Evolutionary conservation across 2,113 vertebrate species (phyloP).

Genomic region (Perognathus longimembris): DNA sequence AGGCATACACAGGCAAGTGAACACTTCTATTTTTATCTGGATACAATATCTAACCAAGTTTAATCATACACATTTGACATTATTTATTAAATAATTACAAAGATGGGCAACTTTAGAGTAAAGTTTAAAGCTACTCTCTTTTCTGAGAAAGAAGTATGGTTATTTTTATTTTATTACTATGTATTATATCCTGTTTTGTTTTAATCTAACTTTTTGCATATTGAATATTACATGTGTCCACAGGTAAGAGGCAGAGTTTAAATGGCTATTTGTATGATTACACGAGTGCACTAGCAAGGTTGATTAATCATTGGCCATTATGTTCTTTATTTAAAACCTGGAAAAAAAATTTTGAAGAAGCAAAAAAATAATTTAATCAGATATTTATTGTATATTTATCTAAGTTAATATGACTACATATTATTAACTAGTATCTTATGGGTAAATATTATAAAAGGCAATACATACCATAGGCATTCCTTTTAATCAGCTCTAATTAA

Average conservation of each 20-base stretch:
- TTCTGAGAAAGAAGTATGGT: not conserved
- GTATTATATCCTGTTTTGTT: not conserved
- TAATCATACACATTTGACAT: not conserved
- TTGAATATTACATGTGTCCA: not conserved
- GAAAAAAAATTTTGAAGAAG: not conserved
- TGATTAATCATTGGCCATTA: not conserved
- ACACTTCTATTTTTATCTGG: not conserved
- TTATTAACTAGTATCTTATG: not conserved
- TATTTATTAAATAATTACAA: constrained; percentile 15
- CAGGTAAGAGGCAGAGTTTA: not conserved
- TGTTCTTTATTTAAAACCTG: not conserved
- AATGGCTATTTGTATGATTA: too few relatives aligned
- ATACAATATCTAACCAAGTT: not conserved
- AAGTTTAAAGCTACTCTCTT: not conserved
- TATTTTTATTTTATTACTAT: constrained; percentile 26
- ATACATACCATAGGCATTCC: not conserved
- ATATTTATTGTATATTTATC: not conserved
- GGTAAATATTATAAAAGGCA: not conserved
- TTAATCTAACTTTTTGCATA: not conserved
- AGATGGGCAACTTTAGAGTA: constrained; percentile 14
- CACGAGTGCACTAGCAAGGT: not conserved
- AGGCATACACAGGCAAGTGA: not conserved
- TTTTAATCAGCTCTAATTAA: not conserved
- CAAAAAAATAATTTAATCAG: not conserved
- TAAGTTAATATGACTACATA: constrained; percentile 1